phyloP scores from a whole-genome alignment of 2,888 invertebrate genomes.

The Pristionchus maxplancki region DNA sequence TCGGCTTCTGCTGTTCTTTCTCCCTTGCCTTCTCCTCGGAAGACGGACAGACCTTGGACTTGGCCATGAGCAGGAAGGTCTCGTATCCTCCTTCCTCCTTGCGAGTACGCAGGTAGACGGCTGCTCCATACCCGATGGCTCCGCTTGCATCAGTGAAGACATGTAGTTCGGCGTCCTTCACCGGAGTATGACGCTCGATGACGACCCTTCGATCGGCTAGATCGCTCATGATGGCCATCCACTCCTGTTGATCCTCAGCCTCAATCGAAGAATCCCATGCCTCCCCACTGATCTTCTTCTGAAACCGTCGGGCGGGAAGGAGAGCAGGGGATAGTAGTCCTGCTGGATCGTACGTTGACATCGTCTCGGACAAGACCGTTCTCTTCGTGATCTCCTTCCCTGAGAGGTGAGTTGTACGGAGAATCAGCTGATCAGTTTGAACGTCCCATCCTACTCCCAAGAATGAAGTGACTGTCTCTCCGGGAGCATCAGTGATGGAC shows the following conservation, averaged over 20 bases:
- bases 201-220: background rate
- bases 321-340: constrained; percentile 54
- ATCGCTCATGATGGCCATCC: background rate
- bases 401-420: background rate
- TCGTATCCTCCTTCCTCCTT: background rate
- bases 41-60: constrained; percentile 41
- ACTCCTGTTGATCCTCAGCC: background rate
- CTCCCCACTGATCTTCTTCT: constrained; percentile 50
- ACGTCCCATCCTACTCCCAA: constrained; percentile 56
- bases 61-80: constrained; percentile 39
- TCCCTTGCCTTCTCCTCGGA: background rate
- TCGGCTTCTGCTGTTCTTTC: background rate
- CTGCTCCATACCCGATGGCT: background rate
- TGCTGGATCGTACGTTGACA: constrained; percentile 54
- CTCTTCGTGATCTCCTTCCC: constrained; percentile 46
- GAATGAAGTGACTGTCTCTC: constrained; percentile 37
- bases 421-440: constrained; percentile 3
- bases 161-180: constrained; percentile 1
- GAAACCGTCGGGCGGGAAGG: constrained; percentile 53
- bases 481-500: background rate
- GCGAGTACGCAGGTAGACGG: constrained; percentile 39
- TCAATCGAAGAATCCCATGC: constrained; percentile 51
- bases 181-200: background rate
- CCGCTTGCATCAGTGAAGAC: constrained; percentile 54
- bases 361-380: background rate